Evolutionary conservation across 1,140 invertebrate species (phyloP).

Genomic region (Melipona quadrifasciata): DNA sequence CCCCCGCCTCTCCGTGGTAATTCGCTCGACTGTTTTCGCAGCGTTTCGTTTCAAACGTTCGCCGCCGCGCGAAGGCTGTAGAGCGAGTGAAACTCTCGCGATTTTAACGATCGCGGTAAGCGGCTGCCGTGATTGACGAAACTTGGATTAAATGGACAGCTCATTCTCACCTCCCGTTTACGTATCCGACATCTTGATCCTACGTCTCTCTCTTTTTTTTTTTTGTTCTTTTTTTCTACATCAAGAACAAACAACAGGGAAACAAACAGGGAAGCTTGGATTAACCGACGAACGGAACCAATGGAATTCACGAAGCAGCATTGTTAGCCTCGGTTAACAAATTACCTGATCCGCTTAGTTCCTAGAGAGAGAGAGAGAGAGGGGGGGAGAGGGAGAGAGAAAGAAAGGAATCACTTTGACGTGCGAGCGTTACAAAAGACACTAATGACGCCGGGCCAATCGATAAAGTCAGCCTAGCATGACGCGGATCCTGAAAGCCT

Average conservation of each 20-base stretch:
- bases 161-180: background rate
- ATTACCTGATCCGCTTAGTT: conserved; percentile 44
- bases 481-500: conserved; percentile 49
- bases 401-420: conserved; percentile 40
- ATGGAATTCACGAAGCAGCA: background rate
- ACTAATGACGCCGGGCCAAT: conserved; percentile 53
- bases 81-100: background rate
- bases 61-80: background rate
- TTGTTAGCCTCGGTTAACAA: conserved; percentile 46
- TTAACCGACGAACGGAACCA: background rate
- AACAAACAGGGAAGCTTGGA: background rate
- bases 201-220: background rate
- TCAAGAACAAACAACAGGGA: background rate
- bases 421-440: conserved; percentile 52
- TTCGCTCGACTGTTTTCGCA: background rate
- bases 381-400: background rate
- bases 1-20: background rate
- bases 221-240: background rate
- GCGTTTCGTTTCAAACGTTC: background rate
- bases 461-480: conserved; percentile 54
- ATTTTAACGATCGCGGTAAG: background rate
- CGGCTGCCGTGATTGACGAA: background rate
- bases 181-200: no score
- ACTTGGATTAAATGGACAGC: background rate
- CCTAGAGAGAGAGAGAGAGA: background rate